Percentiles rank a stretch among this genome's conserved stretches.
Evolutionary conservation across 2,888 invertebrate species (phyloP).

Genomic region (Mactromeris polynyma): DNA sequence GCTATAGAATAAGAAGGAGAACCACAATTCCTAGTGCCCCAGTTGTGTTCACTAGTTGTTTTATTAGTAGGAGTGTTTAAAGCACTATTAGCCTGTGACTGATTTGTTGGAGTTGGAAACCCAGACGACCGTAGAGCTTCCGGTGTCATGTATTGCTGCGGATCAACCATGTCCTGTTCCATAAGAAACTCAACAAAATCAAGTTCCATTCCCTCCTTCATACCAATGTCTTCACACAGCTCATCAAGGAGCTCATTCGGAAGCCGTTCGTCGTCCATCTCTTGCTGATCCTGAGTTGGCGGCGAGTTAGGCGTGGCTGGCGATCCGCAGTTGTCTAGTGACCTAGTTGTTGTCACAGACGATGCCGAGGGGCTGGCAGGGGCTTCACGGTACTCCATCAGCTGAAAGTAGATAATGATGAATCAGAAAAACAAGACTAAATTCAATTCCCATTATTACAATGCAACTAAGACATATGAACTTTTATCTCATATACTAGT

Average conservation of each 20-base stretch:
- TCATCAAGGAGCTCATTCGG: constrained; percentile 86
- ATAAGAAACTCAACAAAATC: constrained; percentile 86
- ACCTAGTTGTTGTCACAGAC: constrained; percentile 75
- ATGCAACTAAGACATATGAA: too few species aligned
- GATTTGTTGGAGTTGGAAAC: constrained; percentile 66
- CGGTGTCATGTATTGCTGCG: constrained; percentile 82
- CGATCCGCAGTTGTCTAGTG: constrained; percentile 81
- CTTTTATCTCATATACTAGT: not conserved
- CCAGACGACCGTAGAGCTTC: constrained; percentile 74
- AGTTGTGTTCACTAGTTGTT: constrained; percentile 53
- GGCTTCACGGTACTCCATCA: constrained; percentile 84
- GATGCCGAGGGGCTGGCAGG: constrained; percentile 81
- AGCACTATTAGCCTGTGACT: constrained; percentile 65
- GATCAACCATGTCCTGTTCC: constrained; percentile 82
- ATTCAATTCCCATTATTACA: not conserved
- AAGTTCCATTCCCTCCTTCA: constrained; percentile 86
- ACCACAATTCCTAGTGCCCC: constrained; percentile 70
- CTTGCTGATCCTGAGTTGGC: constrained; percentile 71
- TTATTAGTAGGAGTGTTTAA: constrained; percentile 68
- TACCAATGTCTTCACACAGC: constrained; percentile 87
- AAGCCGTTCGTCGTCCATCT: constrained; percentile 81
- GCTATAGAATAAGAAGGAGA: constrained; percentile 75
- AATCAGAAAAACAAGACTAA: not conserved
- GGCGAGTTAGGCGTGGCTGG: constrained; percentile 82
- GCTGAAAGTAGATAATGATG: constrained; percentile 73